These are phyloP conservation scores for Cydia fagiglandana DNA, from an alignment of 1,140 invertebrate species.

Conservation along the genomic window DNA sequence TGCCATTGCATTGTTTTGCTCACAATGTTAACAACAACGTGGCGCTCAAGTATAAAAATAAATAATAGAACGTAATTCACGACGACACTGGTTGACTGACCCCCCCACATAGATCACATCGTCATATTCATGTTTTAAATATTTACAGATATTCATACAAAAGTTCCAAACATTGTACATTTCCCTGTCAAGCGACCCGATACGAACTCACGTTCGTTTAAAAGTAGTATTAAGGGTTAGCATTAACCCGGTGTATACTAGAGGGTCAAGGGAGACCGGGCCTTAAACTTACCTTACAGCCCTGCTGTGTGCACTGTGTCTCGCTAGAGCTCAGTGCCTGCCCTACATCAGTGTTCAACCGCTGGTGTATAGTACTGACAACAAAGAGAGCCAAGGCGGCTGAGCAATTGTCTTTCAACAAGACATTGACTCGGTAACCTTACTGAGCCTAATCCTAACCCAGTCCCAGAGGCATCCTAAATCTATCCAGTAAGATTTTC, in stretches of 20 bases:
- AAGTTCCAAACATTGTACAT: constrained; percentile 36
- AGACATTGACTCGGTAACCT: constrained; percentile 73
- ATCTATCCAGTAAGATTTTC: not conserved
- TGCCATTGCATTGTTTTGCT: not conserved
- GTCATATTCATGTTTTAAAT: constrained; percentile 34
- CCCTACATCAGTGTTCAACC: constrained; percentile 69
- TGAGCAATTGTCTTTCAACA: constrained; percentile 77
- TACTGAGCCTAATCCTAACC: constrained; percentile 35
- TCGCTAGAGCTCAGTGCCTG: constrained; percentile 53
- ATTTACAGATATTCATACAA: constrained; percentile 65
- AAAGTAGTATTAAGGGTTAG: constrained; percentile 69
- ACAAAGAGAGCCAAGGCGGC: constrained; percentile 57
- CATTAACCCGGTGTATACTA: constrained; percentile 63
- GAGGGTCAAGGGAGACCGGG: constrained; percentile 63
- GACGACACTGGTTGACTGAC: constrained; percentile 22
- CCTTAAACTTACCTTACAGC: constrained; percentile 44
- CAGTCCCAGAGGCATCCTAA: not conserved
- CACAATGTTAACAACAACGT: not conserved
- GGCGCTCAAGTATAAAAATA: too few species aligned
- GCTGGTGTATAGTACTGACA: constrained; percentile 65
- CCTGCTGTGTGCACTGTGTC: constrained; percentile 45
- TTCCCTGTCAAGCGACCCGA: constrained; percentile 67
- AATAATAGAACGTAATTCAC: not conserved
- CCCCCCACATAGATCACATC: not conserved
- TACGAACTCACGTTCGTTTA: constrained; percentile 59